These are phyloP conservation scores for Neuroterus valhalla DNA, from an alignment of 1,140 invertebrate species.

Conservation along the genomic window DNA sequence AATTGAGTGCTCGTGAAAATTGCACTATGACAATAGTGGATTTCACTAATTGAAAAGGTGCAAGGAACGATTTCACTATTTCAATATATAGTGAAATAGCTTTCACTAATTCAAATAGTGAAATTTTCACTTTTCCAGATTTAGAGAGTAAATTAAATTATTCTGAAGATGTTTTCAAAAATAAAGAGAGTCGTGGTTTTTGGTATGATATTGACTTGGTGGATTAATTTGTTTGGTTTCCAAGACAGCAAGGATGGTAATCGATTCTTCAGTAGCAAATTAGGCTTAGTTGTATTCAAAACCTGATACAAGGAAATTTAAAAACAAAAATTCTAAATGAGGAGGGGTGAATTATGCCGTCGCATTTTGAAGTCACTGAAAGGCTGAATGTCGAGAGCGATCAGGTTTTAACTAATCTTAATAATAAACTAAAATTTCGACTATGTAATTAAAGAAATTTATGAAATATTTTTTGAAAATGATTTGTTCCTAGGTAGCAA, in stretches of 20 bases:
- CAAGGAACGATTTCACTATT: too few species aligned
- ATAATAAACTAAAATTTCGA: neutral
- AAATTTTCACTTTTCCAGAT: too few species aligned
- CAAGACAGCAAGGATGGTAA: slow-evolving; percentile 1
- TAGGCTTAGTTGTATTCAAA: neutral
- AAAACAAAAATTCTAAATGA: slow-evolving; percentile 33
- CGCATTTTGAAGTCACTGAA: slow-evolving; percentile 52
- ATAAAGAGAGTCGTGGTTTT: neutral
- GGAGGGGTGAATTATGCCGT: slow-evolving; percentile 54
- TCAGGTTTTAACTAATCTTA: slow-evolving; percentile 49
- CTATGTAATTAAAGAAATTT: slow-evolving; percentile 5
- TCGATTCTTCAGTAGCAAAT: neutral
- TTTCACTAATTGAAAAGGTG: too few species aligned
- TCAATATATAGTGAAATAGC: too few species aligned
- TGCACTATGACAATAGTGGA: too few species aligned
- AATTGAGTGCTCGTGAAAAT: too few species aligned
- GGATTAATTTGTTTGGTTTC: slow-evolving; percentile 11
- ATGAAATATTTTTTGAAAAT: slow-evolving; percentile 34
- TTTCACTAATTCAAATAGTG: too few species aligned
- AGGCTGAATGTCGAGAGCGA: slow-evolving; percentile 49
- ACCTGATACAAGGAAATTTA: neutral
- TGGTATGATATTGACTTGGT: neutral
- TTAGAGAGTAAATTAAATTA: neutral
- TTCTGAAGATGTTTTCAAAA: neutral
- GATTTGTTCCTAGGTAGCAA: slow-evolving; percentile 52